A percentile compares a stretch with the other conserved stretches of the same genome.
Evolutionary conservation across 2,113 vertebrate genomes (phyloP).

Genomic region (Psammodynastes pulverulentus): DNA sequence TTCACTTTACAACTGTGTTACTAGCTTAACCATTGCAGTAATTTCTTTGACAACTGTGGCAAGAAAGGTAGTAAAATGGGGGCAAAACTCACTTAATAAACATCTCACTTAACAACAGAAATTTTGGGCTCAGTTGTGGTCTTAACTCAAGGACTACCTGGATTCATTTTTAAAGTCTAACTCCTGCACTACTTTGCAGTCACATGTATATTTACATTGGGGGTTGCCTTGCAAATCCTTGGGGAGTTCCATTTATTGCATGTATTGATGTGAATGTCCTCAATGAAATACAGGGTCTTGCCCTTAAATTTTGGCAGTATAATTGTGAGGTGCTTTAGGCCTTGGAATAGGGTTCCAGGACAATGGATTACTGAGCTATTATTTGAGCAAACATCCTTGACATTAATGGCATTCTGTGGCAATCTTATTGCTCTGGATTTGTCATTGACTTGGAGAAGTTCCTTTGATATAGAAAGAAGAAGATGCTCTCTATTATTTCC

Average conservation of each 20-base stretch:
- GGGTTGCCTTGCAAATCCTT: not conserved
- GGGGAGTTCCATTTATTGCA: not conserved
- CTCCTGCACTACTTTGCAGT: not conserved
- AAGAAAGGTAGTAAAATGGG: no score
- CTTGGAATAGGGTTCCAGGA: not conserved
- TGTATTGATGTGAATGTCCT: not conserved
- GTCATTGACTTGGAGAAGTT: not conserved
- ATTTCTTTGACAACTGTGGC: no score
- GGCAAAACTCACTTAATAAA: no score
- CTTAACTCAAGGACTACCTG: no score
- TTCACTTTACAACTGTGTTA: no score
- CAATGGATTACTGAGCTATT: not conserved
- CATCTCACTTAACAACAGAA: no score
- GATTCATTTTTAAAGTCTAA: not conserved
- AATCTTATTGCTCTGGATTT: not conserved
- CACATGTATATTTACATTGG: not conserved
- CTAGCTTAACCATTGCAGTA: no score
- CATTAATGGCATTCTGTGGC: not conserved
- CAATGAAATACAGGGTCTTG: not conserved
- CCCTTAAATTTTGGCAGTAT: not conserved
- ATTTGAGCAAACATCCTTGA: not conserved
- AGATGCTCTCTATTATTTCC: not conserved
- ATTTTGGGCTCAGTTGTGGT: no score
- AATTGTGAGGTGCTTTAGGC: not conserved
- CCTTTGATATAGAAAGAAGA: not conserved